Conservation (phyloP, 2,797 vertebrate genomes). For the Pipistrellus pygmaeus region DNA sequence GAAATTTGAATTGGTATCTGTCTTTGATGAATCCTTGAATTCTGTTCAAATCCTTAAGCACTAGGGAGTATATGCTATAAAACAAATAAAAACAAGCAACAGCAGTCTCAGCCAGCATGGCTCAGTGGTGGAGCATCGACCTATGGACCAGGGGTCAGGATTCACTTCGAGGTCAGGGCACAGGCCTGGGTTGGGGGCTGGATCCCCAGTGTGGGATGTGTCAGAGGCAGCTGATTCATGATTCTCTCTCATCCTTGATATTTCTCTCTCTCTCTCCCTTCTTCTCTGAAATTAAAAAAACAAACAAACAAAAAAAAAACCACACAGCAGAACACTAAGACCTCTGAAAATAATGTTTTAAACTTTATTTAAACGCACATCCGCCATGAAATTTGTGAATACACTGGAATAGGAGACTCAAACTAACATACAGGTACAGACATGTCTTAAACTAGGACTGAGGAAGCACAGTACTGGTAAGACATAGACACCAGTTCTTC, state of each 20-base stretch:
- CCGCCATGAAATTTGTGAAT: not conserved
- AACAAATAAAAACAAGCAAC: not conserved
- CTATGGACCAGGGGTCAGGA: too few species aligned
- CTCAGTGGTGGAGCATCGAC: too few species aligned
- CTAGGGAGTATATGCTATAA: not conserved
- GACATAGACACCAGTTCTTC: not conserved
- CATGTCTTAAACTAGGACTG: not conserved
- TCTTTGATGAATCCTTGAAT: not conserved
- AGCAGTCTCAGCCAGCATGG: too few species aligned
- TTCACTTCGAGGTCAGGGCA: too few species aligned
- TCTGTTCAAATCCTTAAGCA: not conserved
- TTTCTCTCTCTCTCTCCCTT: too few species aligned
- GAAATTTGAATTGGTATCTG: not conserved
- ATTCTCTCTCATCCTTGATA: too few species aligned
- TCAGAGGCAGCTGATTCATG: too few species aligned
- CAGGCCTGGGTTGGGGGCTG: too few species aligned
- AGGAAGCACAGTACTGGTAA: not conserved
- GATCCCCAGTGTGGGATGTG: too few species aligned
- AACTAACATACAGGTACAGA: not conserved
- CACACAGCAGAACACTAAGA: not conserved
- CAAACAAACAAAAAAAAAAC: not conserved
- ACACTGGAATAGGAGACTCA: not conserved
- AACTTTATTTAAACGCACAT: too few species aligned
- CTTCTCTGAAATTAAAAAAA: not conserved
- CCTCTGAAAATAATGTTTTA: not conserved